These are phyloP conservation scores for Ditula angustiorana DNA, from an alignment of 2,888 invertebrate genomes.

Conservation along the genomic window DNA sequence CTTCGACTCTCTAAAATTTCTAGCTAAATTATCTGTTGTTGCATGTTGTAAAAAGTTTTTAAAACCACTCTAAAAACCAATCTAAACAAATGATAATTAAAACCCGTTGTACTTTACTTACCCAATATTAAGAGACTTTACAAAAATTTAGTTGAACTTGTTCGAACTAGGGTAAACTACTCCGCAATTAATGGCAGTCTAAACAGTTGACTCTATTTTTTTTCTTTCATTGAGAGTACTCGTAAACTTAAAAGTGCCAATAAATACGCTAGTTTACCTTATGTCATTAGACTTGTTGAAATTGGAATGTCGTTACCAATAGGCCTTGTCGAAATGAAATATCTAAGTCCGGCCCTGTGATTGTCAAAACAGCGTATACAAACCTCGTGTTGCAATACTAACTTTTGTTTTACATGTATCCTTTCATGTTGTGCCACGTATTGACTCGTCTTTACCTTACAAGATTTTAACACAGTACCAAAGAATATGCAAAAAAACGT, in stretches of 20 bases:
- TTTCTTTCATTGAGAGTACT: neutral
- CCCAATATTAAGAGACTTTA: constrained; percentile 3
- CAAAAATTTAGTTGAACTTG: constrained; percentile 1
- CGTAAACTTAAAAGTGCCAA: neutral
- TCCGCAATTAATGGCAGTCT: neutral
- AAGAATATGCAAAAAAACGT: too few species aligned
- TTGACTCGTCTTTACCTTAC: too few species aligned
- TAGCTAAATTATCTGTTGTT: constrained; percentile 56
- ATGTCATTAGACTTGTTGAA: neutral
- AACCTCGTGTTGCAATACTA: neutral
- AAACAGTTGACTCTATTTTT: neutral
- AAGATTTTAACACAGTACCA: too few species aligned
- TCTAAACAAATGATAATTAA: constrained; percentile 45
- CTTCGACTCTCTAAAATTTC: constrained; percentile 53
- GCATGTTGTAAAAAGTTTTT: constrained; percentile 65
- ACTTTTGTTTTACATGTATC: neutral
- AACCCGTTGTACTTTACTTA: constrained; percentile 34
- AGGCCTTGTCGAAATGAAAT: neutral
- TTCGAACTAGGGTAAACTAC: neutral
- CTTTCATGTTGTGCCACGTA: neutral
- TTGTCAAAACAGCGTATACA: neutral
- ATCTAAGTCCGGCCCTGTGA: neutral
- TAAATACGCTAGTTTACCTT: neutral
- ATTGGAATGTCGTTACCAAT: neutral
- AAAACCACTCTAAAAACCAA: constrained; percentile 43